Percentiles rank a stretch among this genome's conserved stretches.
Conservation (phyloP, 2,888 invertebrate species). For the Marronus borbonicus region DNA sequence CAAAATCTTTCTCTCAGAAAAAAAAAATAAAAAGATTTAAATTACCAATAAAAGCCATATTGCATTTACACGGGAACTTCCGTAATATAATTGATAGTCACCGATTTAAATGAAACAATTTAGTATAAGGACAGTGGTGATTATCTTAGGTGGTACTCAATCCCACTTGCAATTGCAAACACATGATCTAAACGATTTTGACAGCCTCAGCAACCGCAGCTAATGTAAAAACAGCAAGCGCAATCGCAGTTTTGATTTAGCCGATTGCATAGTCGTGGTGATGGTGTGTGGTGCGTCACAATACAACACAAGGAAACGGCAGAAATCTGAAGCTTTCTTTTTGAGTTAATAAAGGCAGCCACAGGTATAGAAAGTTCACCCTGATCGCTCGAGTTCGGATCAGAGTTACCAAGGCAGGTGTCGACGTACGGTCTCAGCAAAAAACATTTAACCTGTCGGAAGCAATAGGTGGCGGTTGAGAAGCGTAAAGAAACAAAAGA, state of each 20-base stretch:
- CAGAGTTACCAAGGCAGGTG: background rate
- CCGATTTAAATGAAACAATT: too few relatives aligned
- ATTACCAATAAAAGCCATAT: too few relatives aligned
- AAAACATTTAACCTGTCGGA: conserved; percentile 24
- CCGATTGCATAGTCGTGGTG: background rate
- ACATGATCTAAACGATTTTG: background rate
- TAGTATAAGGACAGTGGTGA: too few relatives aligned
- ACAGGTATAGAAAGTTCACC: background rate
- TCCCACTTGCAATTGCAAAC: too few relatives aligned
- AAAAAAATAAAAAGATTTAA: too few relatives aligned
- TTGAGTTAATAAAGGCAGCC: conserved; percentile 15
- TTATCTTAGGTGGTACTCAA: too few relatives aligned
- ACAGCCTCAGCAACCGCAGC: background rate
- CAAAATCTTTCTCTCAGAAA: too few relatives aligned
- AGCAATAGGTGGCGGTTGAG: conserved; percentile 34
- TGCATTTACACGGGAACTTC: too few relatives aligned
- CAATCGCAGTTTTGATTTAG: background rate
- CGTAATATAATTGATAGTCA: too few relatives aligned
- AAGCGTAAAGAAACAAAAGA: conserved; percentile 53
- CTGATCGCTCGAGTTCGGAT: background rate
- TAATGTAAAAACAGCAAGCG: background rate
- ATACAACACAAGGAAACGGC: conserved; percentile 8
- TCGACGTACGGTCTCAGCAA: background rate
- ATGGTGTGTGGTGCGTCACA: conserved; percentile 15
- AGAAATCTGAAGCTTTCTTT: conserved; percentile 8